Base-by-base conservation (phyloP, 2,888 invertebrate species). In the Idaea aversata region DNA sequence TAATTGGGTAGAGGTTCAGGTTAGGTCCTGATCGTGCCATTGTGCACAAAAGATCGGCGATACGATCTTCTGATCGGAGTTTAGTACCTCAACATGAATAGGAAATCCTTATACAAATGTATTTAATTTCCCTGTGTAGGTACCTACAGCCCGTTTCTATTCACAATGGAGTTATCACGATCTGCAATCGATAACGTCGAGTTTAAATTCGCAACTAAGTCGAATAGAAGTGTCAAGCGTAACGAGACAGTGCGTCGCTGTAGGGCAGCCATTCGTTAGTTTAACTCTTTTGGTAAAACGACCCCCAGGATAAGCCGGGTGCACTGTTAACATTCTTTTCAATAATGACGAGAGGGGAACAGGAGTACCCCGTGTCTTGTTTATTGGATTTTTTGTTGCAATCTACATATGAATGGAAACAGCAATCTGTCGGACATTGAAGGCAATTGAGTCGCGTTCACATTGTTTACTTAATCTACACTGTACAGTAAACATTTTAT, bases 331-430 rank as follows among this genome's bases (percentile, higher is more conserved):
- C 90, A 92, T 92, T 92, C 90, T 90, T 92, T 91, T 91, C 91
- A 91, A 92, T 92, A 92, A 92, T 90, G 90, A 91, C 83, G 84
- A 66, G 79, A 85, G 88, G 91, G 91, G 89, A 87, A 86, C 83
- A 80, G 80, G 83, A 86, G 85, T 81, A 78, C 87, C 84, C 89
- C 83, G 80, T 86, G 88, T 88, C 88, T 90, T 91, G 91, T 92
- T 92, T 92, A 93, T 92, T 92, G 91, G 92, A 91, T 92, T 93
- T 92, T 93, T 92, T 92, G 91, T 90, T 88, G 82, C 92, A 88
- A 90, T 93, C 90, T 93, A 88, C 92, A 93, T 93, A 91, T 93
- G 92, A 93, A 93, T 92, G 79, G 87, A 78, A 83, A 85, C 85
- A 82, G 83, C 89, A 91, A 91, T 91, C 91, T 90, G 90, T 87